Percentiles rank a stretch among this genome's conserved stretches.
These are phyloP conservation scores for Sebastes cheni DNA, from an alignment of 2,797 vertebrate species.

Conservation along the genomic window DNA sequence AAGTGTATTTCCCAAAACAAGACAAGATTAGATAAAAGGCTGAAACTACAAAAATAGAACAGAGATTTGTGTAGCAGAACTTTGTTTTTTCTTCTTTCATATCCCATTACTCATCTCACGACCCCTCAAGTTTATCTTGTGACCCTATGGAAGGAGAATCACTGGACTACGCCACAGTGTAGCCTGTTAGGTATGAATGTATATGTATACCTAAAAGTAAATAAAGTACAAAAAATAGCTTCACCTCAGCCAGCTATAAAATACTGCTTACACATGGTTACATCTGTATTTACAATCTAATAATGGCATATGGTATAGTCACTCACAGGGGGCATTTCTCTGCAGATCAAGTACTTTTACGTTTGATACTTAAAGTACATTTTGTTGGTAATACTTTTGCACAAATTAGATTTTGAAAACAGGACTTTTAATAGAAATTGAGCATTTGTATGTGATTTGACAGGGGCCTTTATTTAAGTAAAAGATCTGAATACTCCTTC, in stretches of 20 bases:
- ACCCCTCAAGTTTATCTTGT: background rate
- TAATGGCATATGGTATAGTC: background rate
- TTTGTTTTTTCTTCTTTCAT: too few relatives aligned
- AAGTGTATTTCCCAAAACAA: background rate
- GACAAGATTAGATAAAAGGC: background rate
- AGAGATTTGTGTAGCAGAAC: background rate
- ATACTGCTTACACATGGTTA: background rate
- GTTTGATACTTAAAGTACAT: background rate
- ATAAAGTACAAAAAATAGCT: background rate
- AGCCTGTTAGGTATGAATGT: too few relatives aligned
- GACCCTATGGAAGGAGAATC: background rate
- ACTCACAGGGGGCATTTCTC: background rate
- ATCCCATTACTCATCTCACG: too few relatives aligned
- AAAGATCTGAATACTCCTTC: background rate
- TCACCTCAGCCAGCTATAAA: background rate
- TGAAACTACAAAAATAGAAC: background rate
- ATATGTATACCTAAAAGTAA: background rate
- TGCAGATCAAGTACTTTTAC: background rate
- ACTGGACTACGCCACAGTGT: background rate
- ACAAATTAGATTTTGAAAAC: background rate
- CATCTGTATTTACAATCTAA: background rate
- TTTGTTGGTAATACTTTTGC: background rate
- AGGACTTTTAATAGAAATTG: background rate
- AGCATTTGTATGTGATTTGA: background rate
- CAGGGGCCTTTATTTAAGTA: background rate